Evolutionary conservation across 2,888 invertebrate species (phyloP), one percentile per base, ranked within the genome.

Genomic region (Aphelenchoides bicaudatus): DNA sequence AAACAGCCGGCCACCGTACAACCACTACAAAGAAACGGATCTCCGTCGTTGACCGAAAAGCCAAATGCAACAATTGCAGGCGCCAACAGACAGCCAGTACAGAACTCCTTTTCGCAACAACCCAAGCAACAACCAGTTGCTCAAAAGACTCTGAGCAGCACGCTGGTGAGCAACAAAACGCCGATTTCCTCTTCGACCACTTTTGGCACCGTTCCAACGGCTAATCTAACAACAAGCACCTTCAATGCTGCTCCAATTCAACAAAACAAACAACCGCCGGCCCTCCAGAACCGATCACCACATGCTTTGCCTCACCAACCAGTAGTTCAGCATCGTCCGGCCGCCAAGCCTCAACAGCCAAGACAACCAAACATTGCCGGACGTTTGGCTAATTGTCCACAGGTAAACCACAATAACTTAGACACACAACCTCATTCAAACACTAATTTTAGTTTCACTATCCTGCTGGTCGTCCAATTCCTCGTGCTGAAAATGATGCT

Each of bases 381-480:
- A n/a, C 54, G 31, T 13, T n/a, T 63, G 29, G 62, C 61, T 1
- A 51, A 56, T 28, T 23, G 13, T n/a, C 30, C 50, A n/a, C 25
- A 62, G n/a, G n/a, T n/a, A n/a, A n/a, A n/a, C n/a, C n/a, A n/a
- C n/a, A n/a, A n/a, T n/a, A n/a, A n/a, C n/a, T n/a, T n/a, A n/a
- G n/a, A n/a, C n/a, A n/a, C n/a, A n/a, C n/a, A n/a, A n/a, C n/a
- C n/a, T n/a, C n/a, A n/a, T n/a, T n/a, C n/a, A n/a, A n/a, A n/a
- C n/a, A n/a, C n/a, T n/a, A n/a, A n/a, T n/a, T n/a, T n/a, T n/a
- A n/a, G 54, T 70, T 77, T 60, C 71, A 76, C 61, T 78, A 66
- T 62, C 77, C 77, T 19, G 67, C 67, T 47, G 77, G 77, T 29
- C 67, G 67, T 56, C 75, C 77, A 30, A 65, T 74, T 19, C 56